Percentiles rank a stretch among this genome's conserved stretches.
These are phyloP conservation scores for Origma solitaria DNA, from an alignment of 2,113 vertebrate species.

Conservation along the genomic window DNA sequence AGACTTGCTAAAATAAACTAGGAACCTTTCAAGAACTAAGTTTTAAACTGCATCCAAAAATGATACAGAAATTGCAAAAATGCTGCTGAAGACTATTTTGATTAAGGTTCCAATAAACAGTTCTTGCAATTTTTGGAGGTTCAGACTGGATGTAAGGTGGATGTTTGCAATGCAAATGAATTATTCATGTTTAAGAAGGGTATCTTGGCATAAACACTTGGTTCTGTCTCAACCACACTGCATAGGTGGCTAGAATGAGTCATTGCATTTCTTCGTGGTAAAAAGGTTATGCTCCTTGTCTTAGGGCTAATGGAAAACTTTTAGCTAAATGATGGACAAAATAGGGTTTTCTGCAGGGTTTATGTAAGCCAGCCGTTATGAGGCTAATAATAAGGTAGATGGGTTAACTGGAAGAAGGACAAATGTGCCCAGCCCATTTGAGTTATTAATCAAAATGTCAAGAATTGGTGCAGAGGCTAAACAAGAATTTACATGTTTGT, in stretches of 20 bases:
- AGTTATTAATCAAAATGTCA: neutral
- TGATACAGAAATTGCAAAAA: neutral
- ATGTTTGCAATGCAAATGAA: neutral
- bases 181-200: neutral
- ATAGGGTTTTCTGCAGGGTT: rapidly evolving
- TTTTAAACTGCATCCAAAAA: neutral
- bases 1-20: neutral
- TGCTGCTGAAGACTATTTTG: neutral
- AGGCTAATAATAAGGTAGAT: neutral
- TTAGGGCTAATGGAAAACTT: neutral
- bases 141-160: neutral
- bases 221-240: neutral
- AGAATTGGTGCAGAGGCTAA: neutral
- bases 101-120: neutral
- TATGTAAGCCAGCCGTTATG: neutral
- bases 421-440: neutral
- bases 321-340: neutral
- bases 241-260: neutral
- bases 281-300: neutral
- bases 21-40: neutral
- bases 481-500: neutral
- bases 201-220: neutral
- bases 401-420: neutral
- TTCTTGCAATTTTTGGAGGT: neutral
- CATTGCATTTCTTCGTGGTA: neutral